These are phyloP conservation scores for Acanthococcus lagerstroemiae DNA, from an alignment of 2,888 invertebrate genomes.

Conservation along the genomic window DNA sequence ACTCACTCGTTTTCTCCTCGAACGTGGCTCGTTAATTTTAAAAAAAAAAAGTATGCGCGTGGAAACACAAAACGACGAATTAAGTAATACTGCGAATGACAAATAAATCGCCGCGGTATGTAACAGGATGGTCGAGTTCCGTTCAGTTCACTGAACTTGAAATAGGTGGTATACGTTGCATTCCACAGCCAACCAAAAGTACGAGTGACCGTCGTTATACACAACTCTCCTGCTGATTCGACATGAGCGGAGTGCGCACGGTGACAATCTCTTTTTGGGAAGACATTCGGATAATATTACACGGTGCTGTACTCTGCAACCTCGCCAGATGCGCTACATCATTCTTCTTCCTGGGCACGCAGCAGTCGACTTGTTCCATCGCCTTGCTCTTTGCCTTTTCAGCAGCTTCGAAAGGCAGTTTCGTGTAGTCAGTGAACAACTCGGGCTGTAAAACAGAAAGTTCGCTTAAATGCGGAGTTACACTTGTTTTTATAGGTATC, in stretches of 20 bases:
- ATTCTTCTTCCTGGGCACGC: neutral
- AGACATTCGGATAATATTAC: neutral
- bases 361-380: neutral
- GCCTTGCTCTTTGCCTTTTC: neutral
- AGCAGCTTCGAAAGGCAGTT: neutral
- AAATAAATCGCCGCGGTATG: too few relatives aligned
- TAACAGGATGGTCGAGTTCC: too few relatives aligned
- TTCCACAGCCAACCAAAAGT: too few relatives aligned
- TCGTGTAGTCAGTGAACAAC: neutral
- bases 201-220: too few relatives aligned
- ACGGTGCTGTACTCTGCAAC: neutral
- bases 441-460: neutral
- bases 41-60: neutral
- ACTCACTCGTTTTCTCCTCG: neutral
- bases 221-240: constrained; percentile 58
- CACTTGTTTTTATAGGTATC: too few relatives aligned
- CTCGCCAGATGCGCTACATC: neutral
- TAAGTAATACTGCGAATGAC: too few relatives aligned
- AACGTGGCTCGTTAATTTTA: neutral
- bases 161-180: too few relatives aligned
- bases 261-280: constrained; percentile 55
- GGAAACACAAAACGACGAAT: too few relatives aligned
- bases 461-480: too few relatives aligned
- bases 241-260: constrained; percentile 57
- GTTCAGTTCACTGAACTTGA: too few relatives aligned